Evolutionary conservation across 2,797 vertebrate genomes (phyloP), one percentile per base, ranked within the genome.

Genomic region (Mus spretus): DNA sequence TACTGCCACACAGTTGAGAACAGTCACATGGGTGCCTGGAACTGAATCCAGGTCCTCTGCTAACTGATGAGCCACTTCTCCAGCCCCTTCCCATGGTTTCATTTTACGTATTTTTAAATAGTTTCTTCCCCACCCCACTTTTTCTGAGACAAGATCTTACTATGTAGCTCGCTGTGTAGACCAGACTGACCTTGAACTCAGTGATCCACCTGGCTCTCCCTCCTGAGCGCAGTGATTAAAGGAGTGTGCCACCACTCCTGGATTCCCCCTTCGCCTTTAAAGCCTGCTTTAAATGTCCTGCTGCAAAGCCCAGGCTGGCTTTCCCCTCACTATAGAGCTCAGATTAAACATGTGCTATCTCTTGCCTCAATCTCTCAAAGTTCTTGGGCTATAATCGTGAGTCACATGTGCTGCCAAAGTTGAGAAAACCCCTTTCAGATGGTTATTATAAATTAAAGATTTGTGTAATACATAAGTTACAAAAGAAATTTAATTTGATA

Each of bases 231-330:
- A n/a, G 63, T 13, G 63, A 67, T n/a, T n/a, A 85, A 67, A 82
- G 80, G 55, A 8, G 22, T 82, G 55, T 26, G 5, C 20, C 53
- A 37, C n/a, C 37, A 34, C 44, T n/a, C 19, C 44, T 50, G 61
- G 6, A 34, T n/a, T 44, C 37, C 22, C 0, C 0, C 61, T 10
- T 0, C 1, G 17, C 12, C 1, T 40, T 72, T 37, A 87, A 74
- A 74, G 85, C 10, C 47, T 28, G 11, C 63, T 65, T 28, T 65
- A 74, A 86, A 10, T 15, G 24, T 26, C 34, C 37, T 28, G 31
- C 22, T 31, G 50, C 65, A 53, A 24, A 59, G 70, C 10, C 72
- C 50, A 40, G n/a, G 53, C 40, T 74, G 15, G 44, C 53, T 72
- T 26, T 57, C 50, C 12, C 57, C 53, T 57, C n/a, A 19, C 8